phyloP scores from a whole-genome alignment of 2,797 vertebrate species.

The Brachyalestes nurse region DNA sequence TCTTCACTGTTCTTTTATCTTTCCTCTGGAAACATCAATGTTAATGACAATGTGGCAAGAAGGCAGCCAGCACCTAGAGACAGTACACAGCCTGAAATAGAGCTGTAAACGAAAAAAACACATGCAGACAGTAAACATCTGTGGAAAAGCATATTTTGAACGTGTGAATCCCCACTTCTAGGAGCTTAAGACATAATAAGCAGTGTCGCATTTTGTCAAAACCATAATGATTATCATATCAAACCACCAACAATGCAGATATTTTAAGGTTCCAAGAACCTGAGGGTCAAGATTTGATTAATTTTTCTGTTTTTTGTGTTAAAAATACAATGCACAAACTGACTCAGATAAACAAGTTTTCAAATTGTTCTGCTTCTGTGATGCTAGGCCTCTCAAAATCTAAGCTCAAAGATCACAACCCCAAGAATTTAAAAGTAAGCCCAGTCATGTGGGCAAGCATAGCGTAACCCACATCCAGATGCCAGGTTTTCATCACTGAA shows the following conservation, averaged over 20 bases:
- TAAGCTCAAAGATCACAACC: not conserved
- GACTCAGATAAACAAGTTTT: not conserved
- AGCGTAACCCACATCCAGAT: not conserved
- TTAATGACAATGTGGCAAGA: not conserved
- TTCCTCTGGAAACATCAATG: not conserved
- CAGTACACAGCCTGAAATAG: not conserved
- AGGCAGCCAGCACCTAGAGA: not conserved
- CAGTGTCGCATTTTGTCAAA: not conserved
- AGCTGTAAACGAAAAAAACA: slow-evolving; percentile 1
- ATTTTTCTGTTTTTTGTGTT: not conserved
- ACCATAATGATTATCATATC: not conserved
- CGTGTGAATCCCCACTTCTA: not conserved
- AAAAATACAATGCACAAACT: not conserved
- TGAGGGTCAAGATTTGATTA: not conserved
- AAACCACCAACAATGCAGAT: not conserved
- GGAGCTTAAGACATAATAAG: not conserved
- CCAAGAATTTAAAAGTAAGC: not conserved
- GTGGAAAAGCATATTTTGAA: not conserved
- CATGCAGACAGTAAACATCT: not conserved
- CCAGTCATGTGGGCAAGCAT: not conserved
- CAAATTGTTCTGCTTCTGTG: not conserved
- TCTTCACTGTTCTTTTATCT: not conserved
- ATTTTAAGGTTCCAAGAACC: not conserved
- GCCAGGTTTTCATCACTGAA: not conserved
- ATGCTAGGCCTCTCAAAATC: not conserved